Evolutionary conservation across 1,140 invertebrate genomes (phyloP).

Genomic region (Polypedilum pembai): DNA sequence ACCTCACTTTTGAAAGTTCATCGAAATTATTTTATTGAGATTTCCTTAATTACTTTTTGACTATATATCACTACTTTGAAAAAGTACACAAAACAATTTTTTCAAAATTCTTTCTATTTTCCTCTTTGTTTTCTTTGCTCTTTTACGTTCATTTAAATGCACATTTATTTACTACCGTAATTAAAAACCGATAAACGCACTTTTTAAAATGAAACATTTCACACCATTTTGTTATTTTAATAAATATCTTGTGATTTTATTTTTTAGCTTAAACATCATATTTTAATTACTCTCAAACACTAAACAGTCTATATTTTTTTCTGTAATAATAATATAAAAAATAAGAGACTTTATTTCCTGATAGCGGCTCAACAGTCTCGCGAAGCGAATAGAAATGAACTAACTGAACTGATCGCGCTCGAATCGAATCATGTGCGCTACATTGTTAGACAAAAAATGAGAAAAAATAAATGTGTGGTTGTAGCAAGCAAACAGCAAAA

Average conservation of each 20-base stretch:
- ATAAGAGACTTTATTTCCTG: neutral
- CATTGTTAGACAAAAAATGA: neutral
- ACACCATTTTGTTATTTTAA: neutral
- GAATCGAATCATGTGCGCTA: neutral
- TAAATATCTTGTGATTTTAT: neutral
- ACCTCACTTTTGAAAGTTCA: neutral
- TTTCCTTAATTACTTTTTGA: neutral
- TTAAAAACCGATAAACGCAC: neutral
- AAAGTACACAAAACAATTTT: neutral
- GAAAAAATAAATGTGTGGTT: neutral
- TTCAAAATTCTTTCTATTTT: neutral
- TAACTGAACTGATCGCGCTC: neutral
- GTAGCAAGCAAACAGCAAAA: neutral
- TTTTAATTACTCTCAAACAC: neutral
- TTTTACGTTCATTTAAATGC: neutral
- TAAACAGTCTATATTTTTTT: neutral
- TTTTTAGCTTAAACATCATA: neutral
- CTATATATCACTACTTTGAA: neutral
- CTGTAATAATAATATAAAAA: neutral
- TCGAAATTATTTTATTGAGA: neutral
- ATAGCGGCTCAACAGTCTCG: neutral
- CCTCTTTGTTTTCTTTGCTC: neutral
- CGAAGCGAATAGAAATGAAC: neutral
- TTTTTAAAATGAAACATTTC: neutral
- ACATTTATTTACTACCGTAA: neutral